phyloP scores from a whole-genome alignment of 2,113 vertebrate genomes.

The Aptenodytes forsteri region DNA sequence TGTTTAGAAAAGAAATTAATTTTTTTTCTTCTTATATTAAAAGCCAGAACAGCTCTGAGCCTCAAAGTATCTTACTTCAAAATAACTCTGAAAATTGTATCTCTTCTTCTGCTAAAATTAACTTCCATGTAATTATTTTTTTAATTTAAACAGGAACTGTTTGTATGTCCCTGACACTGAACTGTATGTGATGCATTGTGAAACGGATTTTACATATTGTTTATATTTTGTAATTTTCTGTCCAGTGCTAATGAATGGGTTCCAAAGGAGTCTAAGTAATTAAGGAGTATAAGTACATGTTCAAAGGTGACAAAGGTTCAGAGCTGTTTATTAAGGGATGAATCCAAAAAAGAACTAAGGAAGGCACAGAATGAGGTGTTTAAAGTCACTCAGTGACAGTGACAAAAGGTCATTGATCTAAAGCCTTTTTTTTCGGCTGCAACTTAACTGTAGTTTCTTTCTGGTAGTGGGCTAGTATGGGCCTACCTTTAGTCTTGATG shows the following conservation, averaged over 20 bases:
- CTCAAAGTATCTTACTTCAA: background rate
- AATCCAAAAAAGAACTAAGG: background rate
- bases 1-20: background rate
- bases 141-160: background rate
- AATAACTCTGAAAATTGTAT: background rate
- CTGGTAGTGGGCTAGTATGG: background rate
- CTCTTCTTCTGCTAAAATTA: background rate
- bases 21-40: background rate
- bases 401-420: background rate
- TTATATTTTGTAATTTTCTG: background rate
- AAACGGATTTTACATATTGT: background rate
- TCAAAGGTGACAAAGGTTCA: background rate
- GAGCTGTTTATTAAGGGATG: background rate
- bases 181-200: background rate
- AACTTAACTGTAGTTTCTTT: background rate
- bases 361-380: background rate
- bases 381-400: background rate
- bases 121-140: background rate
- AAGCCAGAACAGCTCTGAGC: background rate
- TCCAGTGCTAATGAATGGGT: background rate
- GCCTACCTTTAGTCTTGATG: background rate
- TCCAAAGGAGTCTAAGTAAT: background rate
- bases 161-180: background rate
- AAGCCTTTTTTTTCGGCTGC: background rate
- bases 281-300: background rate